phyloP scores from a whole-genome alignment of 2,888 invertebrate species.

The Dichetophora obliterata region DNA sequence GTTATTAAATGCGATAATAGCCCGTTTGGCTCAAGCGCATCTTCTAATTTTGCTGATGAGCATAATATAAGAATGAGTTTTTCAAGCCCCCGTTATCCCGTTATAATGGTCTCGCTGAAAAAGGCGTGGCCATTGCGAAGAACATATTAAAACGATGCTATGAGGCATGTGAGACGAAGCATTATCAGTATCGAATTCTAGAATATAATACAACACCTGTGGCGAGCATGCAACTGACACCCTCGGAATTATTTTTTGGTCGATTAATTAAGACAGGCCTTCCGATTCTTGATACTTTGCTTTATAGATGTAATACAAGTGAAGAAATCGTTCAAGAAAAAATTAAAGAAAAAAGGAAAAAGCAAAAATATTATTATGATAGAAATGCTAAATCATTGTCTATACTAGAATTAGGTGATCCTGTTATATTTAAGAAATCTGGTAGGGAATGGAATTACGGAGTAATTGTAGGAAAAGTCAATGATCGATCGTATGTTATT shows the following conservation, averaged over 20 bases:
- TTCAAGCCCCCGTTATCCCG: constrained; percentile 16
- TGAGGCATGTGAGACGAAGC: constrained; percentile 18
- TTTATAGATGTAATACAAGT: constrained; percentile 5
- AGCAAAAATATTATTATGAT: too few species aligned
- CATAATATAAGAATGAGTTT: constrained; percentile 40
- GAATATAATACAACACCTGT: too few species aligned
- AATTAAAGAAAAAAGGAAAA: constrained; percentile 33
- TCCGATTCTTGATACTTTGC: too few species aligned
- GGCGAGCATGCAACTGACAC: constrained; percentile 2
- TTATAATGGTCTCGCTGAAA: constrained; percentile 49
- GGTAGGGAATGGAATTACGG: too few species aligned
- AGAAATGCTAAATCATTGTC: too few species aligned
- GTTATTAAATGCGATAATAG: constrained; percentile 49
- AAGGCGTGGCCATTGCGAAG: constrained; percentile 47
- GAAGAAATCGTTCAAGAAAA: constrained; percentile 38
- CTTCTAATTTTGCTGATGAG: constrained; percentile 37
- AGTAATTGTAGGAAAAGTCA: too few species aligned
- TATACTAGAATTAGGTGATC: too few species aligned
- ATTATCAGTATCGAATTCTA: constrained; percentile 43
- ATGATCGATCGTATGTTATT: too few species aligned
- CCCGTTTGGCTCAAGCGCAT: constrained; percentile 44
- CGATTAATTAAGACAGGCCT: too few species aligned
- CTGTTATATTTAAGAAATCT: too few species aligned
- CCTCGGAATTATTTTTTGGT: constrained; percentile 45
- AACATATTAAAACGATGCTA: neutral